Percentiles rank a stretch among this genome's conserved stretches.
Evolutionary conservation across 1,140 invertebrate genomes (phyloP).

Genomic region (Agrypnia vestita): DNA sequence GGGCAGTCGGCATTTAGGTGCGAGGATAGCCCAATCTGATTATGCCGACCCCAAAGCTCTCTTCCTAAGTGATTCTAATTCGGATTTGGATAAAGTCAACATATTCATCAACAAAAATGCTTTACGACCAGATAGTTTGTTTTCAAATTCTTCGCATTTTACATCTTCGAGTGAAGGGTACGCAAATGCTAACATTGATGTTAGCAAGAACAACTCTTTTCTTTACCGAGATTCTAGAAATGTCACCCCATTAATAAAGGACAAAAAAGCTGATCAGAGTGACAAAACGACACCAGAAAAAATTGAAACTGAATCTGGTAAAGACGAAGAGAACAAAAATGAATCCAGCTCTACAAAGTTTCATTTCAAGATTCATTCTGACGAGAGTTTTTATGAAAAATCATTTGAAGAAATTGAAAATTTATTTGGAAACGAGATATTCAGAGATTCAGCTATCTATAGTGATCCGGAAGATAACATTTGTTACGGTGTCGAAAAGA

Average conservation of each 20-base stretch:
- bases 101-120: slow-evolving; percentile 73
- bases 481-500: not conserved
- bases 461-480: slow-evolving; percentile 77
- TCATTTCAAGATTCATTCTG: slow-evolving; percentile 62
- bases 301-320: not conserved
- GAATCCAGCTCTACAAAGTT: slow-evolving; percentile 25
- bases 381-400: slow-evolving; percentile 83
- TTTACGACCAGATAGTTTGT: slow-evolving; percentile 70
- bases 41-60: slow-evolving; percentile 86
- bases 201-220: slow-evolving; percentile 54
- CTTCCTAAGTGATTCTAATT: slow-evolving; percentile 69
- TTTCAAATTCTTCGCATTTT: slow-evolving; percentile 74
- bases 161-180: slow-evolving; percentile 77
- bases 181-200: slow-evolving; percentile 25
- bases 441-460: slow-evolving; percentile 89
- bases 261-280: not conserved
- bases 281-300: not conserved
- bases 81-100: slow-evolving; percentile 68
- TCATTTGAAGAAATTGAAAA: slow-evolving; percentile 84
- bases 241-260: too few relatives aligned
- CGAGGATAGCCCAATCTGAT: slow-evolving; percentile 89
- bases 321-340: slow-evolving; percentile 21
- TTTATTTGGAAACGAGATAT: slow-evolving; percentile 77
- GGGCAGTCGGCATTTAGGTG: slow-evolving; percentile 86
- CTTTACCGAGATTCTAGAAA: slow-evolving; percentile 43